Evolutionary conservation across 1,140 invertebrate species (phyloP), one percentile per base, ranked within the genome.

Genomic region (Eupeodes corollae): DNA sequence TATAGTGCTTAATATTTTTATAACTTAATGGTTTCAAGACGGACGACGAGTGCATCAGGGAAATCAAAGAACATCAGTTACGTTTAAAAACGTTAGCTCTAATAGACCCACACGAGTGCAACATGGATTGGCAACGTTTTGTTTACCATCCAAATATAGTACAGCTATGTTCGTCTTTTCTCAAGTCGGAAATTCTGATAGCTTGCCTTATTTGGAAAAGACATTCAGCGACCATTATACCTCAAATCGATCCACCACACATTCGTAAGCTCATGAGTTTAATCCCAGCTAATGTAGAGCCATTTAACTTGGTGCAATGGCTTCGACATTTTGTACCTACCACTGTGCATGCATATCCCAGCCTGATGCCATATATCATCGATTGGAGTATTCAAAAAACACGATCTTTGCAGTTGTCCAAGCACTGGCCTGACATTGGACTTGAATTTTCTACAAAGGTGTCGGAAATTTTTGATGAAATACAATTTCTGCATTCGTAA

Each of bases 321-420:
- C 37, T 68, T 14, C 52, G 57, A 1, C 62, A 67, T 44, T 67
- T 68, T 30, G 53, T 59, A 1, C 65, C 66, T 0, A 42, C 55
- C 42, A 56, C 68, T 11, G 54, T 59, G 38, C 56, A 63, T 49
- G 60, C 56, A 0, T 60, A 65, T 57, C 66, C 66, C 0, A 52
- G 57, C 16, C 55, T 63, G 31, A 68, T 66, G 58, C 56, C 61
- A 0, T 57, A 52, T 3, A 51, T 68, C 8, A 55, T 63, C 6
- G 61, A 67, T 35, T 68, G 65, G 65, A 57, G 59, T 47, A 62
- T 68, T 31, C 53, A 68, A 44, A 59, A 59, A 48, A 68, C 59
- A 0, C 52, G 57, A 5, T 56, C 62, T 9, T 41, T 68, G 12
- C 65, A 68, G 46, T 67, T 56, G 21, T 54, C 55, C 30, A 49